These are phyloP conservation scores for Drosophila ironensis DNA, from an alignment of 1,140 invertebrate species.

Conservation along the genomic window DNA sequence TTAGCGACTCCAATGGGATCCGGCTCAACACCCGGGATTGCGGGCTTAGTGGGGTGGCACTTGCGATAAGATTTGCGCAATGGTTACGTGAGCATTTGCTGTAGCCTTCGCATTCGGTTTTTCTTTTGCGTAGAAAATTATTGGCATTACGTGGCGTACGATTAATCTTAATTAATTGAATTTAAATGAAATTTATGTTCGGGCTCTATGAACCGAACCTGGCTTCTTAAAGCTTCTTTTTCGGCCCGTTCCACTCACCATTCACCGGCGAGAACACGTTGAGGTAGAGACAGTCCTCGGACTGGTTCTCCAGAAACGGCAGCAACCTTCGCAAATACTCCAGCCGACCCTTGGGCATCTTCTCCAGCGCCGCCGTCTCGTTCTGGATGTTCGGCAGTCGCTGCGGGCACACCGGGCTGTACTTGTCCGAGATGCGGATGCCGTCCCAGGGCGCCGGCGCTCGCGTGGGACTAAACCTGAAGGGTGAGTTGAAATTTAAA, in stretches of 20 bases:
- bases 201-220: slow-evolving; percentile 9
- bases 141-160: slow-evolving; percentile 61
- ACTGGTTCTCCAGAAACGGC: slow-evolving; percentile 93
- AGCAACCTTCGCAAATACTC: slow-evolving; percentile 92
- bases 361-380: slow-evolving; percentile 90
- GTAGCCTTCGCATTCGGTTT: too few relatives aligned
- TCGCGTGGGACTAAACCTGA: slow-evolving; percentile 94
- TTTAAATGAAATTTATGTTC: slow-evolving; percentile 62
- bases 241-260: slow-evolving; percentile 89
- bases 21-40: slow-evolving; percentile 17
- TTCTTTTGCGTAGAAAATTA: slow-evolving; percentile 58
- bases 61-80: slow-evolving; percentile 53
- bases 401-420: slow-evolving; percentile 95
- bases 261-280: slow-evolving; percentile 97
- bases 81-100: slow-evolving; percentile 27
- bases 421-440: slow-evolving; percentile 88
- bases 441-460: slow-evolving; percentile 95
- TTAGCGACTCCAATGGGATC: slow-evolving; percentile 32
- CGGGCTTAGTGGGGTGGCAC: slow-evolving; percentile 29
- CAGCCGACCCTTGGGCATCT: slow-evolving; percentile 94
- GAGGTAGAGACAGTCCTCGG: slow-evolving; percentile 97
- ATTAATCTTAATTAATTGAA: slow-evolving; percentile 71
- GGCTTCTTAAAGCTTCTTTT: slow-evolving; percentile 1
- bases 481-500: not conserved
- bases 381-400: slow-evolving; percentile 91